Conservation (phyloP, 30 jellyfish, hydroid and myxozoan genomes). For the Catostylus mosaicus region DNA sequence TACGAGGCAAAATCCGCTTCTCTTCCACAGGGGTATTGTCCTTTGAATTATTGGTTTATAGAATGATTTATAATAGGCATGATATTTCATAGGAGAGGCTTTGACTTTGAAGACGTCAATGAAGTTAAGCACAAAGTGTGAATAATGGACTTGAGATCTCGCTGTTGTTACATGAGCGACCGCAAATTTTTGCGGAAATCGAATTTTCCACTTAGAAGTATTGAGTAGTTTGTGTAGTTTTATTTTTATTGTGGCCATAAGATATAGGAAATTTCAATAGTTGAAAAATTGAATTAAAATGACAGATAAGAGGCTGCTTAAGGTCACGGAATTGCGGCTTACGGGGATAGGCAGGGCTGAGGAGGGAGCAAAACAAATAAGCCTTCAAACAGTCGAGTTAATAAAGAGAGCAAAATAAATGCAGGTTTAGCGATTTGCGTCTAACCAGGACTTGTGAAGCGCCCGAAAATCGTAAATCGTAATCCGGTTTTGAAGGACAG, state of each 20-base stretch:
- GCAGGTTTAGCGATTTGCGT: no score
- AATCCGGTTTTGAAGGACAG: no score
- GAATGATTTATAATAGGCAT: not conserved
- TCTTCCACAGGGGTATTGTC: not conserved
- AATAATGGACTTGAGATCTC: not conserved
- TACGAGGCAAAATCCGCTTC: no score
- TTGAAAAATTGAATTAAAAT: not conserved
- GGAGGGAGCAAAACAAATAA: no score
- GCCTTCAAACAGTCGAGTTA: no score
- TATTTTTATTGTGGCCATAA: not conserved
- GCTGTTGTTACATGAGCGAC: not conserved
- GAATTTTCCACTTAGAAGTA: not conserved
- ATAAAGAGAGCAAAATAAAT: no score
- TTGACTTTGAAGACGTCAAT: not conserved
- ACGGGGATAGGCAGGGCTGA: no score
- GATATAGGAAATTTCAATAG: not conserved
- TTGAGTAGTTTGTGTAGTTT: not conserved
- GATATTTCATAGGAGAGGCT: not conserved
- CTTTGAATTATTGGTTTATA: not conserved
- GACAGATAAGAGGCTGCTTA: not conserved
- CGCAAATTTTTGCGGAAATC: conserved; percentile 11
- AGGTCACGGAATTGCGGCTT: not conserved
- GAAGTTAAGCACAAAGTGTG: not conserved
- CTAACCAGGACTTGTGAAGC: no score
- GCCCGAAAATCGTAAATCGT: no score